These are phyloP conservation scores for Stictonetta naevosa DNA, from an alignment of 2,113 vertebrate species.

Conservation along the genomic window DNA sequence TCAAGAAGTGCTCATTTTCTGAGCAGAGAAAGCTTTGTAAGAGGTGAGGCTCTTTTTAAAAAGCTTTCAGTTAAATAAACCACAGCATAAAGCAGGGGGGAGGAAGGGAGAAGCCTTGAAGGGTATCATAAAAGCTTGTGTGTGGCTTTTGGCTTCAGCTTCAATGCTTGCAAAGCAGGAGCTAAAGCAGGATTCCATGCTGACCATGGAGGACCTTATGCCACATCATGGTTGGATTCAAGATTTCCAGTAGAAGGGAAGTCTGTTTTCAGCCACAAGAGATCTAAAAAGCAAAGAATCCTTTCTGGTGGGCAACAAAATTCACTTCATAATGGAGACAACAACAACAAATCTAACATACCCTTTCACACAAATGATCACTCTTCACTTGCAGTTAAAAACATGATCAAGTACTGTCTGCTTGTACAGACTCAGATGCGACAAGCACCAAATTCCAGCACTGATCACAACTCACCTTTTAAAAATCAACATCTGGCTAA, in stretches of 20 bases:
- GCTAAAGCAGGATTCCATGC: not conserved
- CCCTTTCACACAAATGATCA: not conserved
- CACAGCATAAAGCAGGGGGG: fast-evolving
- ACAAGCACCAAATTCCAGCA: not conserved
- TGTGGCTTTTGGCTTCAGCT: not conserved
- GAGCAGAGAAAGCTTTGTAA: not conserved
- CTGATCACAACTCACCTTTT: not conserved
- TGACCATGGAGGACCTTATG: not conserved
- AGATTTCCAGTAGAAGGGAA: not conserved
- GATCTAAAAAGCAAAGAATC: not conserved
- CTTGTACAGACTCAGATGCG: not conserved
- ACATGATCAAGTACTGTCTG: not conserved
- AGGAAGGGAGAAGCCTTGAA: not conserved
- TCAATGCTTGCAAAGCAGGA: not conserved
- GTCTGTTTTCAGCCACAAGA: not conserved
- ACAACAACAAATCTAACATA: not conserved
- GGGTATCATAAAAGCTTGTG: not conserved
- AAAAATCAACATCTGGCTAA: not conserved
- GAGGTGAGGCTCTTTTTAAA: not conserved
- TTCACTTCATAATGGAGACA: not conserved
- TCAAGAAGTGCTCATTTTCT: not conserved
- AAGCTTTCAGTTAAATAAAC: not conserved
- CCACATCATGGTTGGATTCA: no score
- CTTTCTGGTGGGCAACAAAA: not conserved
- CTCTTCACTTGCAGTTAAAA: not conserved